Percentiles rank a stretch among this genome's conserved stretches.
phyloP scores from a whole-genome alignment of 2,113 vertebrate genomes.

The Aplodontia rufa region DNA sequence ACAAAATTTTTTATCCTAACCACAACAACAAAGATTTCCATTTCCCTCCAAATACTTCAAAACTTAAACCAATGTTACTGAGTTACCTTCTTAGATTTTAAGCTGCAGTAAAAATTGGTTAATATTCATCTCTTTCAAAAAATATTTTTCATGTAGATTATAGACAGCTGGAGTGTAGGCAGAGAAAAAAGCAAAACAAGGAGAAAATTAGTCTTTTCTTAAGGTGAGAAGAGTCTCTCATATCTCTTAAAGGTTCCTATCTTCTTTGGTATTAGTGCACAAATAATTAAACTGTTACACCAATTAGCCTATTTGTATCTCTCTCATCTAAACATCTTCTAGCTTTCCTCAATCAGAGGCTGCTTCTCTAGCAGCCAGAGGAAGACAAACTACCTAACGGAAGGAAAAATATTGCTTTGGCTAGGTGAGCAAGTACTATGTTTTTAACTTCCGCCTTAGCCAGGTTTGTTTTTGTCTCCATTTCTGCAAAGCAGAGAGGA shows the following conservation, averaged over 20 bases:
- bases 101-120: neutral
- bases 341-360: neutral
- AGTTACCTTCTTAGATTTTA: neutral
- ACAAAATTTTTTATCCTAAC: neutral
- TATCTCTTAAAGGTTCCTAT: neutral
- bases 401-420: neutral
- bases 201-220: neutral
- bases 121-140: slow-evolving; percentile 5
- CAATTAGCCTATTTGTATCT: neutral
- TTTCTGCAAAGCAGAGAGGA: neutral
- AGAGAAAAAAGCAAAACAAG: neutral
- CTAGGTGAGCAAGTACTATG: neutral
- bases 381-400: neutral
- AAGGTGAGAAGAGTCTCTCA: neutral
- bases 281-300: neutral
- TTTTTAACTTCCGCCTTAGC: neutral
- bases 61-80: neutral
- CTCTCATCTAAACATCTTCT: neutral
- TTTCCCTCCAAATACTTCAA: neutral
- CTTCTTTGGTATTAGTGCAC: neutral
- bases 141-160: neutral
- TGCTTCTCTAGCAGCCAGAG: neutral
- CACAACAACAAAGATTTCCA: neutral
- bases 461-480: neutral
- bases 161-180: neutral